These are phyloP conservation scores for Kryptopterus vitreolus DNA, from an alignment of 2,797 vertebrate genomes.

Conservation along the genomic window DNA sequence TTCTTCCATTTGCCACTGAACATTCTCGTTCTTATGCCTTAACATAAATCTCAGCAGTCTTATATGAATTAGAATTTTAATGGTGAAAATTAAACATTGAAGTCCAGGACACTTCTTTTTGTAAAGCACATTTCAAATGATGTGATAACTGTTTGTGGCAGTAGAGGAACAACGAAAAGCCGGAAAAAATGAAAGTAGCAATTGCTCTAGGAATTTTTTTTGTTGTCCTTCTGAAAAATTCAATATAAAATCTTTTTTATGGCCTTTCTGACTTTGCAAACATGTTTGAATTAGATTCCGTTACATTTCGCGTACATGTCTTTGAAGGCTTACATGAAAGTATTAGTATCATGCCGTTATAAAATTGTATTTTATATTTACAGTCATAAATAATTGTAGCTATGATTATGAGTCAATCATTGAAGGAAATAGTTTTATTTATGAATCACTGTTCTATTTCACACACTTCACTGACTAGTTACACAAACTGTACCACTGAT, in stretches of 20 bases:
- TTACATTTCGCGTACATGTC: neutral
- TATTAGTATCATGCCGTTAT: neutral
- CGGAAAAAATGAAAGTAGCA: neutral
- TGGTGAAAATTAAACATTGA: neutral
- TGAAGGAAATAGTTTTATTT: neutral
- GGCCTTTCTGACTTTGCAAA: neutral
- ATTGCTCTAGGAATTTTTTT: neutral
- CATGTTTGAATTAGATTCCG: neutral
- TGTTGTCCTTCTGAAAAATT: neutral
- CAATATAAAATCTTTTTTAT: slow-evolving; percentile 1
- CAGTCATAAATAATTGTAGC: neutral
- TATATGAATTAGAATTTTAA: neutral
- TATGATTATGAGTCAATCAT: neutral
- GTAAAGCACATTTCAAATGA: neutral
- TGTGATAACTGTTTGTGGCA: neutral
- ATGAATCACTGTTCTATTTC: neutral
- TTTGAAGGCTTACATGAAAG: neutral
- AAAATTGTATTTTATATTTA: neutral
- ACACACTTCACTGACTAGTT: too few relatives aligned
- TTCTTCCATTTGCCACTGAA: neutral
- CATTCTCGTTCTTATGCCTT: neutral
- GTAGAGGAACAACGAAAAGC: neutral
- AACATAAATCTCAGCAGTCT: neutral
- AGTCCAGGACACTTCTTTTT: neutral
- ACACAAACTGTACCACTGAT: too few relatives aligned